phyloP scores from a whole-genome alignment of 2,113 vertebrate genomes.

The Pseudopodoces humilis region DNA sequence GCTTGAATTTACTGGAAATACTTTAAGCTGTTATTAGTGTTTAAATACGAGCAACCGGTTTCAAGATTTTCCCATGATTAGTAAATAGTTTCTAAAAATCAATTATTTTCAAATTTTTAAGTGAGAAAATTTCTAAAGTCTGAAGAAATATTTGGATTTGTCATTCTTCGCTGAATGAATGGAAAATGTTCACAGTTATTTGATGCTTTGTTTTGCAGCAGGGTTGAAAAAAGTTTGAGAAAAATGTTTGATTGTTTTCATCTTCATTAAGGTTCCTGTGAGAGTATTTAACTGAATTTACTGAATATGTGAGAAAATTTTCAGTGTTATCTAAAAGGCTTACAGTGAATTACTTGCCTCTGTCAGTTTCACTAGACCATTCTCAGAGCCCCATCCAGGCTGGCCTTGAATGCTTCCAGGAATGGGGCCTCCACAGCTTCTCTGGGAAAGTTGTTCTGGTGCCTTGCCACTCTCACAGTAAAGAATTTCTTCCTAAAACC shows the following conservation, averaged over 20 bases:
- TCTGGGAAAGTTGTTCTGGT: not conserved
- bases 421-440: not conserved
- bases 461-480: not conserved
- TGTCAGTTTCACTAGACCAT: not conserved
- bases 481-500: not conserved
- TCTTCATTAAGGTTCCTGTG: not conserved
- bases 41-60: not conserved
- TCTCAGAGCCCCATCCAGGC: not conserved
- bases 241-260: not conserved
- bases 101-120: not conserved
- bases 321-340: not conserved
- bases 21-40: not conserved
- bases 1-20: not conserved
- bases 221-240: not conserved
- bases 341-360: not conserved
- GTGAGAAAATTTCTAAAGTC: not conserved
- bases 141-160: not conserved
- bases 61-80: not conserved
- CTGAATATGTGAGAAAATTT: not conserved
- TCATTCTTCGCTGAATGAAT: not conserved
- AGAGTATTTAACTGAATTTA: not conserved
- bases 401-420: not conserved
- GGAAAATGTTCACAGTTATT: not conserved
- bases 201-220: not conserved
- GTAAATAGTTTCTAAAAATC: accelerated